Base-by-base conservation (phyloP, 2,797 vertebrate species). In the Acridotheres tristis region DNA sequence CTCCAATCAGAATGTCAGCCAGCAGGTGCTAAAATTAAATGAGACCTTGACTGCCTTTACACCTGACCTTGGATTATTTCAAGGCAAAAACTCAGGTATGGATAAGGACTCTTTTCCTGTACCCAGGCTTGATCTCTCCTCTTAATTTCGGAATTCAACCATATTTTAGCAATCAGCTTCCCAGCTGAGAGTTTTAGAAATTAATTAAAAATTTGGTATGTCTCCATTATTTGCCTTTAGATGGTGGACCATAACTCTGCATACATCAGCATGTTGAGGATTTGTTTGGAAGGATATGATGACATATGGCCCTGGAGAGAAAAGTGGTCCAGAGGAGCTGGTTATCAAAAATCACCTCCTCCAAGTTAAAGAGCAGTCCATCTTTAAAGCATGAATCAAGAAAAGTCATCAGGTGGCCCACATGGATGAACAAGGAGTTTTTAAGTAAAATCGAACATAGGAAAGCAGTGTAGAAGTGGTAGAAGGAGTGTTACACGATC, bases 11-110 rank as follows among this genome's bases (percentile, higher is more conserved):
- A 88, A 48, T 11, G 13, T 40, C 82, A 91, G 23, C n/a, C 76
- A 86, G 42, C 36, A 67, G 80, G 27, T 71, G 71, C 50, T 79
- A 73, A 95, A 92, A 76, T 43, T 26, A 94, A 91, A 88, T 43
- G 55, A 67, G 48, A 79, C 77, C 89, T 94, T 92, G 83, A 59
- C 59, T 93, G 34, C 19, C 30, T 85, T 94, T 68, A 72, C 19
- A 36, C 16, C 55, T 43, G n/a, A 88, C 77, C 80, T 89, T 71
- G 71, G 27, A 58, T 88, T 74, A 85, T 43, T 94, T 91, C 74
- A 91, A 90, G 42, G 76, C 17, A 59, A 14, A 63, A 91, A 76
- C 3, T 34, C 73, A 84, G 27, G 38, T 87, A 71, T 71, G 67
- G 76, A 47, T 85, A 94, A 82, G 3, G 12, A 47, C 45, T 36